Percentiles rank a stretch among this genome's conserved stretches.
phyloP scores from a whole-genome alignment of 2,888 invertebrate species.

The Incurvaria masculella region DNA sequence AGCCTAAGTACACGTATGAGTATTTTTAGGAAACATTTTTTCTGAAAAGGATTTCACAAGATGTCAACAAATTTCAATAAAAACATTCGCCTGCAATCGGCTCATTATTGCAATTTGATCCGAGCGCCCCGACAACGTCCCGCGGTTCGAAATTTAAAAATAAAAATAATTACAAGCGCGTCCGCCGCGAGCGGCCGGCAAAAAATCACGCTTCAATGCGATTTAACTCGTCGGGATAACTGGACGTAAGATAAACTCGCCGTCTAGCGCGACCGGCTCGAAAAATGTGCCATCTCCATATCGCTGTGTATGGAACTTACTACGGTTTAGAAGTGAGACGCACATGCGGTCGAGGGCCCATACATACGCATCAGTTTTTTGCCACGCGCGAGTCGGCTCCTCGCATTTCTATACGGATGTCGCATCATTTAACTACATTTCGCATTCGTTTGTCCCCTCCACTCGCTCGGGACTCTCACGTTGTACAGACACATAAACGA shows the following conservation, averaged over 20 bases:
- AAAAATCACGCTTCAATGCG: not conserved
- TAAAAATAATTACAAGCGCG: not conserved
- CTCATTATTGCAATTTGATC: not conserved
- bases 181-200: not conserved
- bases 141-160: not conserved
- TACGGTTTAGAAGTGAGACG: not conserved
- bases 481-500: too few relatives aligned
- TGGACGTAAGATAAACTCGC: not conserved
- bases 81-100: not conserved
- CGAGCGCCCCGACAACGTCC: not conserved
- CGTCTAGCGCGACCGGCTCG: not conserved
- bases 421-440: not conserved
- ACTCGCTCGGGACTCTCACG: not conserved
- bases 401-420: not conserved
- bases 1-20: too few relatives aligned
- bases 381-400: not conserved
- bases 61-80: not conserved
- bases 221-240: not conserved
- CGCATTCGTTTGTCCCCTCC: not conserved
- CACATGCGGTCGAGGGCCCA: not conserved
- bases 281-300: not conserved
- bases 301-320: not conserved
- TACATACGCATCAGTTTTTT: not conserved
- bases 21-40: too few relatives aligned
- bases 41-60: not conserved